Percentiles rank a stretch among this genome's conserved stretches.
Evolutionary conservation across 2,888 invertebrate species (phyloP).

Genomic region (Lithodes maja): DNA sequence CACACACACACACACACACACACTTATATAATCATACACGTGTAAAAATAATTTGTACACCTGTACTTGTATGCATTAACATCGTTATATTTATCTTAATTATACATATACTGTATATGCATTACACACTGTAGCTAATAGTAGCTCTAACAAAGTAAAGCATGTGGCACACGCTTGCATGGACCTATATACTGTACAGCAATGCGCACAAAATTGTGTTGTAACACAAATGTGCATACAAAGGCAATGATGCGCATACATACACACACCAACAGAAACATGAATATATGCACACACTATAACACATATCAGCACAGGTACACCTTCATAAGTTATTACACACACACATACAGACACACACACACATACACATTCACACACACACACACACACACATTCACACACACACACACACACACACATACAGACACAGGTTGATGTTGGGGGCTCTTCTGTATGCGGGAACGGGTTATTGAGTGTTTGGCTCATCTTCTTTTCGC

Average conservation of each 20-base stretch:
- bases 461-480: no score
- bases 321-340: neutral
- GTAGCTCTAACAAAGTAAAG: no score
- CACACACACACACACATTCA: conserved; percentile 31
- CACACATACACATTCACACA: conserved; percentile 28
- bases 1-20: neutral
- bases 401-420: conserved; percentile 32
- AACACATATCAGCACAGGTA: neutral
- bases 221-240: neutral
- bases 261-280: conserved; percentile 7
- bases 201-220: no score
- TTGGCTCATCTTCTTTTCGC: neutral
- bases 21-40: conserved; percentile 4
- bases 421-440: neutral
- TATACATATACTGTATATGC: no score
- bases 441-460: no score
- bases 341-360: conserved; percentile 33
- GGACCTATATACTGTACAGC: no score
- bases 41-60: neutral
- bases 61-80: neutral
- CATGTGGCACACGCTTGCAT: no score
- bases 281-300: conserved; percentile 3
- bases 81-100: conserved; percentile 24
- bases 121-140: no score
- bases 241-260: neutral